Evolutionary conservation across 2,113 vertebrate species (phyloP).

Genomic region (Arizona elegans): DNA sequence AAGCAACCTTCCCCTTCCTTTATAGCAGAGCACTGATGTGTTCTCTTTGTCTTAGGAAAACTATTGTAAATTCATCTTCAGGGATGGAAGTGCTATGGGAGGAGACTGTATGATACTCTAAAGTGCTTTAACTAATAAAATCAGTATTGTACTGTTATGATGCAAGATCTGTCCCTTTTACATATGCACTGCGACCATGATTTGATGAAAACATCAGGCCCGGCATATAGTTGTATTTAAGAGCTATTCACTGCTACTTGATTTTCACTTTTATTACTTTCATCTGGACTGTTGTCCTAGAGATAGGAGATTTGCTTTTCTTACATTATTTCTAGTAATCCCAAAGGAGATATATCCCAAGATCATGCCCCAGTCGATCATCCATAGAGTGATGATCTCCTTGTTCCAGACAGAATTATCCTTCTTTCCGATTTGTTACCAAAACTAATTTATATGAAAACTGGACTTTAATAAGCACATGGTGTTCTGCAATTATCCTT

Average conservation of each 20-base stretch:
- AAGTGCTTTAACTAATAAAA: background rate
- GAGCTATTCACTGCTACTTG: background rate
- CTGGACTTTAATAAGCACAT: background rate
- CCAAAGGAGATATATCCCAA: background rate
- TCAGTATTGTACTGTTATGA: background rate
- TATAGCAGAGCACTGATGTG: background rate
- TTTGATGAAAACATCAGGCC: background rate
- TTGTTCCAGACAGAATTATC: background rate
- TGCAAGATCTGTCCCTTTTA: background rate
- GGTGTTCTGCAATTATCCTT: constrained; percentile 10
- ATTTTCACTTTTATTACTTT: background rate
- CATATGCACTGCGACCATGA: background rate
- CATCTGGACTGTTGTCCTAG: background rate
- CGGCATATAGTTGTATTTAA: background rate
- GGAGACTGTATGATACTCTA: background rate
- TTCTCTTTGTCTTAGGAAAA: background rate
- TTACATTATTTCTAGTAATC: background rate
- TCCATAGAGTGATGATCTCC: background rate
- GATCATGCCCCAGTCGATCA: background rate
- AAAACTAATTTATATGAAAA: background rate
- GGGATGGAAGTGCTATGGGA: background rate
- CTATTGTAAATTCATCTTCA: background rate
- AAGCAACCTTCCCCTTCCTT: background rate
- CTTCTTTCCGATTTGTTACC: background rate
- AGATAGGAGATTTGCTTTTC: background rate